phyloP scores from a whole-genome alignment of 1,140 invertebrate species.

The Spodoptera frugiperda region DNA sequence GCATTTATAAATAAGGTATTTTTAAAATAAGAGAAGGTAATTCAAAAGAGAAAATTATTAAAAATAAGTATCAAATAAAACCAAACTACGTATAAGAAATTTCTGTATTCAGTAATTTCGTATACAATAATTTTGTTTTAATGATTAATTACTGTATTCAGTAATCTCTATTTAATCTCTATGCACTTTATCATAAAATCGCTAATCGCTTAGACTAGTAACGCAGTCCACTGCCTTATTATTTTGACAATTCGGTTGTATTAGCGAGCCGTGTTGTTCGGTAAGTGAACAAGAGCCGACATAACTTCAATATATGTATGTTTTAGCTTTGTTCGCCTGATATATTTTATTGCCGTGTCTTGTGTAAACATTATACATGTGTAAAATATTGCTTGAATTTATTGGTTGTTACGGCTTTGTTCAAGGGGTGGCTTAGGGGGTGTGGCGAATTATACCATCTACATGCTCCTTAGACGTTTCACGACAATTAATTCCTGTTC shows the following conservation, averaged over 20 bases:
- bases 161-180: no score
- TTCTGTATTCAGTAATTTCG: no score
- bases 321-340: constrained; percentile 81
- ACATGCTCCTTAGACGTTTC: constrained; percentile 7
- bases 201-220: constrained; percentile 34
- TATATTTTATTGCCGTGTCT: constrained; percentile 82
- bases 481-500: constrained; percentile 7
- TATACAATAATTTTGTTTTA: no score
- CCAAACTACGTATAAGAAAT: no score
- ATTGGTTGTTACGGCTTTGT: constrained; percentile 79
- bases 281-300: constrained; percentile 71
- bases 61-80: no score
- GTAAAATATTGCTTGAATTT: constrained; percentile 83
- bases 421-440: constrained; percentile 51
- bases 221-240: constrained; percentile 62
- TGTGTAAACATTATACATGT: constrained; percentile 82
- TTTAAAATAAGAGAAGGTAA: neutral
- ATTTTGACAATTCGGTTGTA: constrained; percentile 81
- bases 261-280: constrained; percentile 74
- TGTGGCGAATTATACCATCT: constrained; percentile 39
- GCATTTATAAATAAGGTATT: neutral
- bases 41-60: no score
- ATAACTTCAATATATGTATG: constrained; percentile 75
- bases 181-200: constrained; percentile 23
- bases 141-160: no score